phyloP scores from a whole-genome alignment of 1,140 invertebrate genomes.

The Bombus breviceps region DNA sequence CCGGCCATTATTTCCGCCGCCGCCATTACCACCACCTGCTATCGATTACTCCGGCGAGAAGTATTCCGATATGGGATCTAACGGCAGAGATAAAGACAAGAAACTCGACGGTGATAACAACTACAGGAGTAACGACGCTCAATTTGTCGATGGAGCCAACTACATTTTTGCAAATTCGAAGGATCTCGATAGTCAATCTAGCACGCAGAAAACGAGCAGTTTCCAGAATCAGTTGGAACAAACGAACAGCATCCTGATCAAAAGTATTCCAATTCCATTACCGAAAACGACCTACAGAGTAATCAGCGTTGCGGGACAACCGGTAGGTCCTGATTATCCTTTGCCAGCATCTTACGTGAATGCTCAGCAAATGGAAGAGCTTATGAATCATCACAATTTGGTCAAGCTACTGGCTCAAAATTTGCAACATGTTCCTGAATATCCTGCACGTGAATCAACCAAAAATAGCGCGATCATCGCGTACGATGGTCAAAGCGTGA shows the following conservation, averaged over 20 bases:
- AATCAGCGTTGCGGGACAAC: slow-evolving; percentile 71
- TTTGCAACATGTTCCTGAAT: slow-evolving; percentile 51
- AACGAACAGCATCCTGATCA: slow-evolving; percentile 41
- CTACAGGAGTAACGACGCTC: slow-evolving; percentile 17
- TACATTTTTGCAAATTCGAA: slow-evolving; percentile 72
- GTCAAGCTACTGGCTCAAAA: slow-evolving; percentile 72
- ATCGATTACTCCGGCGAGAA: slow-evolving; percentile 16
- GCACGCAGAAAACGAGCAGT: slow-evolving; percentile 68
- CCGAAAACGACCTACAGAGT: slow-evolving; percentile 74
- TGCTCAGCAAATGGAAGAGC: slow-evolving; percentile 73
- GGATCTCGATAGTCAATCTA: slow-evolving; percentile 75
- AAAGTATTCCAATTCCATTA: slow-evolving; percentile 30
- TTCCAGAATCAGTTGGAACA: slow-evolving; percentile 70
- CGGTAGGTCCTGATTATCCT: slow-evolving; percentile 68
- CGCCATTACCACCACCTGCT: slow-evolving; percentile 14
- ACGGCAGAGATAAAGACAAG: slow-evolving; percentile 62
- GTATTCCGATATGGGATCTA: slow-evolving; percentile 31
- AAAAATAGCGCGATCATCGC: neutral
- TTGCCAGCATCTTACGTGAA: slow-evolving; percentile 64
- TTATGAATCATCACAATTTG: slow-evolving; percentile 73
- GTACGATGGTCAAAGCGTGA: slow-evolving; percentile 12
- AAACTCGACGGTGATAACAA: slow-evolving; percentile 48
- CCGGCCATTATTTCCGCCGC: slow-evolving; percentile 68
- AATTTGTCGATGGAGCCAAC: slow-evolving; percentile 75
- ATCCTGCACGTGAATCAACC: slow-evolving; percentile 43